A percentile compares a stretch with the other conserved stretches of the same genome.
phyloP scores from a whole-genome alignment of 2,888 invertebrate genomes.

The Pinctada fucata region DNA sequence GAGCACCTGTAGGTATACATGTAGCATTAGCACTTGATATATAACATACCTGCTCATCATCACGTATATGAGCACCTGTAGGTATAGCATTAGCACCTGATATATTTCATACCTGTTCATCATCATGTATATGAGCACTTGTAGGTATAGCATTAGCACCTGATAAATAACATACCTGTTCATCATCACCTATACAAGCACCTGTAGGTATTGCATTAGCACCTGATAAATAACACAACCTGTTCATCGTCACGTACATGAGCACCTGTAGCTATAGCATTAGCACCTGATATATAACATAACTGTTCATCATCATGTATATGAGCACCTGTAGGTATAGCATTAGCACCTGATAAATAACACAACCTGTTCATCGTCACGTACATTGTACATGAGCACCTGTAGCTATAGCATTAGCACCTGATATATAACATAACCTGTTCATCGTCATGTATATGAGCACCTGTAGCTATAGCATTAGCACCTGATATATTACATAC shows the following conservation, averaged over 20 bases:
- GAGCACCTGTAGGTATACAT: constrained; percentile 43
- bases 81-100: constrained; percentile 81
- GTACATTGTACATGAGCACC: constrained; percentile 89
- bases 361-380: constrained; percentile 81
- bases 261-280: constrained; percentile 83
- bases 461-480: constrained; percentile 82
- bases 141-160: too few species aligned
- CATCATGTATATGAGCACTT: not conserved
- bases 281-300: constrained; percentile 77
- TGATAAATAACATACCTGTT: constrained; percentile 74
- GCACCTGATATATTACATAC: constrained; percentile 80
- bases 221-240: constrained; percentile 76
- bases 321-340: too few species aligned
- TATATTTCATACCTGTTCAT: constrained; percentile 67
- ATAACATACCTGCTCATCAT: constrained; percentile 78
- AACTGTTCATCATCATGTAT: too few species aligned
- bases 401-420: constrained; percentile 81
- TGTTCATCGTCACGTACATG: constrained; percentile 85
- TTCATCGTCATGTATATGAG: constrained; percentile 85
- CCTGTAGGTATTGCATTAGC: constrained; percentile 83
- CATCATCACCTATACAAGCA: constrained; percentile 85
- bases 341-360: not conserved
- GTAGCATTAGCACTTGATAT: not conserved
- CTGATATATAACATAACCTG: constrained; percentile 76
- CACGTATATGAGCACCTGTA: constrained; percentile 87